Percentiles rank a stretch among this genome's conserved stretches.
These are phyloP conservation scores for Mormoops blainvillei DNA, from an alignment of 2,113 vertebrate species.

Conservation along the genomic window DNA sequence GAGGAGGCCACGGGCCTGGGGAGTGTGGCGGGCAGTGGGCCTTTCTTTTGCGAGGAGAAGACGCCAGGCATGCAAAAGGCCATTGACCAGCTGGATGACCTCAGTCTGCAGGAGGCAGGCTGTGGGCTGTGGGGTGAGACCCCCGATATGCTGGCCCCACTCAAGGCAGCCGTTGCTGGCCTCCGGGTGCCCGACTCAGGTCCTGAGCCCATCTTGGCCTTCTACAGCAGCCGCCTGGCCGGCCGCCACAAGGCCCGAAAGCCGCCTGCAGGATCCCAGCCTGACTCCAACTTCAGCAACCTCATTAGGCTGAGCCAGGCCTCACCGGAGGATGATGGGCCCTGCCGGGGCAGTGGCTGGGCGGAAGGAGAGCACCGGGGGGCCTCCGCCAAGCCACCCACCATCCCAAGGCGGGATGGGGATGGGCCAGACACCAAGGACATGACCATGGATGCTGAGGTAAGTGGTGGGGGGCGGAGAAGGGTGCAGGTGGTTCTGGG, in stretches of 20 bases:
- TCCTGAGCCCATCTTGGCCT: conserved; percentile 66
- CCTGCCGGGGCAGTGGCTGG: conserved; percentile 48
- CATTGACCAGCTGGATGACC: conserved; percentile 66
- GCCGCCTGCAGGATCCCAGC: not conserved
- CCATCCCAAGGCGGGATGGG: conserved; percentile 39
- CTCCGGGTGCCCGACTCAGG: not conserved
- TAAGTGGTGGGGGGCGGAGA: not conserved
- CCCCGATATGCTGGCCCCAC: not conserved
- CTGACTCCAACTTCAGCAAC: conserved; percentile 26
- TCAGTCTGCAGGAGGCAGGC: conserved; percentile 66
- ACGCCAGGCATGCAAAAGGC: conserved; percentile 39
- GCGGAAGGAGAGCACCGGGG: conserved; percentile 20
- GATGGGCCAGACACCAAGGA: conserved; percentile 57
- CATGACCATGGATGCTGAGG: conserved; percentile 44
- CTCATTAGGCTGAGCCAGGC: conserved; percentile 53
- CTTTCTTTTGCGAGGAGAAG: conserved; percentile 56
- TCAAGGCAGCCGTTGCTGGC: not conserved
- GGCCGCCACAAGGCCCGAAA: conserved; percentile 35
- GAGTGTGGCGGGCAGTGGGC: not conserved
- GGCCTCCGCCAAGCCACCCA: not conserved
- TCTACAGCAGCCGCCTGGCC: conserved; percentile 43
- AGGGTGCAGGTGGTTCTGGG: not conserved
- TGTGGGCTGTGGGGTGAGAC: conserved; percentile 50
- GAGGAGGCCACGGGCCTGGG: not conserved
- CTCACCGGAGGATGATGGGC: not conserved